Base-by-base conservation (phyloP, 2,888 invertebrate genomes). In the Papilio elwesi region DNA sequence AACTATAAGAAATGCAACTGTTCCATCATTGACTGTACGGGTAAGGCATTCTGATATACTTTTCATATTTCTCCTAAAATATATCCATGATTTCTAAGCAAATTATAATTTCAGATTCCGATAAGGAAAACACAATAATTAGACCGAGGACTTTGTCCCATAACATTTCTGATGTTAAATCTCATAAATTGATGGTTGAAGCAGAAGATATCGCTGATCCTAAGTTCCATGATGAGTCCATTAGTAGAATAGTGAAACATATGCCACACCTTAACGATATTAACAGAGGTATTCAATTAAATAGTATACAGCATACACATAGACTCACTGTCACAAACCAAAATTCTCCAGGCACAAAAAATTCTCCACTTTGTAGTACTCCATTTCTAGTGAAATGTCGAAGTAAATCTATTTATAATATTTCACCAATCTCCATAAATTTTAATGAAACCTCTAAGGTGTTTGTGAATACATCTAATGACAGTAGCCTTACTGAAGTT, bases 301-400 rank as follows among this genome's bases (percentile, higher is more conserved):
- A 70, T 79, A 78, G 51, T 82, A 82, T 36, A 71, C 78, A 26
- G 82, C 47, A 62, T 53, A 53, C 26, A 13, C 62, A 71, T 49
- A 62, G 52, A 36, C 71, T 67, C 6, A 62, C 67, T 59, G 38
- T 12, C 11, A 80, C 75, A 62, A 84, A 82, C 78, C 74, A 80
- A 67, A 78, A 83, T 63, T 83, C 85, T 52, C 83, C 86, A 52
- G 73, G 81, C 8, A 63, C 80, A 62, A 81, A 82, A 74, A 84
- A 80, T 67, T 90, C 91, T 1, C 91, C 91, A 51, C 78, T 90
- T 47, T 89, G 90, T 76, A 93, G 93, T 79, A 93, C 93, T 52
- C 93, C 93, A 71, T 90, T 89, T 70, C 85, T 83, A 80, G 82
- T 86, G 63, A 93, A 91, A 79, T 87, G 88, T 76, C 87, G 90